These are phyloP conservation scores for Podabrus alpinus DNA, from an alignment of 2,888 invertebrate genomes.

Conservation along the genomic window DNA sequence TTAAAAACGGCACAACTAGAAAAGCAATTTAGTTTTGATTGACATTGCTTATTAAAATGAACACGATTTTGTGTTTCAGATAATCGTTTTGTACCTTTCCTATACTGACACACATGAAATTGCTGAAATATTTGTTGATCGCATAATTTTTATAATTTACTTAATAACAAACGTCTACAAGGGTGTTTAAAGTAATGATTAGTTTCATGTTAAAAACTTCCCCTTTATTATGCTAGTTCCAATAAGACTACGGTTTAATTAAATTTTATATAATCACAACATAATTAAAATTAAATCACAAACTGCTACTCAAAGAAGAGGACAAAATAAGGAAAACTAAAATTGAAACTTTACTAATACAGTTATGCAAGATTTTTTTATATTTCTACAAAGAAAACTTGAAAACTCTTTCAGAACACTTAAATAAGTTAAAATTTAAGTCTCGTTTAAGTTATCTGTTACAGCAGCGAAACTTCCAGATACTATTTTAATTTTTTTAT, in stretches of 20 bases:
- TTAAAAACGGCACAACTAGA: background rate
- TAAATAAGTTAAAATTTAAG: background rate
- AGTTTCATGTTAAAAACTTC: background rate
- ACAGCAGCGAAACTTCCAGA: background rate
- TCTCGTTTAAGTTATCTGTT: background rate
- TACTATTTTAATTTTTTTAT: background rate
- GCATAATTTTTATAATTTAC: background rate
- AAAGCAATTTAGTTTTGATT: background rate
- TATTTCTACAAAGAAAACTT: background rate
- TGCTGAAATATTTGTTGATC: background rate
- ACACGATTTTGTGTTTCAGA: background rate
- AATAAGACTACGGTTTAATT: background rate
- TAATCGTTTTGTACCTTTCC: constrained; percentile 1
- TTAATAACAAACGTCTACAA: background rate
- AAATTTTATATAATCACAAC: background rate
- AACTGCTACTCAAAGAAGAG: background rate
- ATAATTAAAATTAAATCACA: background rate
- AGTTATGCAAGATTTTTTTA: background rate
- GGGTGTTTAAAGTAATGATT: background rate
- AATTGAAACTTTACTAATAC: background rate
- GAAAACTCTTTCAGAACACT: background rate
- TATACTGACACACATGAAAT: background rate
- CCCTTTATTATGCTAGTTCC: background rate
- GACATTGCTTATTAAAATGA: background rate
- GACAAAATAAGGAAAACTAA: background rate